Evolutionary conservation across 1,140 invertebrate genomes (phyloP), one percentile per base, ranked within the genome.

Genomic region (Hyles vespertilio): DNA sequence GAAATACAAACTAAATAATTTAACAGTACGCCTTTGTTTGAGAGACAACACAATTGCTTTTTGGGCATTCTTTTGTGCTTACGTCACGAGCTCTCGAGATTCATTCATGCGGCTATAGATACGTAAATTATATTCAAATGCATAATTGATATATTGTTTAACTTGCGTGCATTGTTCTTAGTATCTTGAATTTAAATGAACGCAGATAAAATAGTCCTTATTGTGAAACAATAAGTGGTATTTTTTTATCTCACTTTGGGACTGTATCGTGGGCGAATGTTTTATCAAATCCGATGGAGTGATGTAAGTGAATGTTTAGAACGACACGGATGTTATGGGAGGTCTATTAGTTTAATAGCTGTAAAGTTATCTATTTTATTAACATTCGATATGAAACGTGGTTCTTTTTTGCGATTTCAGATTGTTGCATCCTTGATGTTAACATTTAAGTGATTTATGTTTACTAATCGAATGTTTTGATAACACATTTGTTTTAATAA

Each of bases 281-380:
- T 86, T 84, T 79, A 84, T 81, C 83, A 75, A 81, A 7, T 77
- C 76, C 65, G 75, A 59, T 72, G 68, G 71, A 81, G 79, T 87
- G 80, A 86, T 82, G 81, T 84, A 86, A 86, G 72, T 52, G 48
- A 58, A 43, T 50, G 33, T 60, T 56, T 10, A 49, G 57, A 58
- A 51, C 64, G 63, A 62, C 69, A 66, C 53, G 49, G 34, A 48
- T 63, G 50, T 70, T 66, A 61, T 52, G 57, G 58, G 50, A 12
- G 46, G n/a, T 32, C 11, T 40, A 47, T 51, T 60, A 40, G 34
- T 10, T 34, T 43, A 55, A 60, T 60, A 48, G 12, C 50, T 40
- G 40, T 51, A 43, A 51, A 56, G 32, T 10, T 10, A 51, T 51
- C 32, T 32, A 51, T n/a, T 51, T 32, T 51, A 51, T 51, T 5